Conservation (phyloP, 2,888 invertebrate species). For the Nomada lathburiana region DNA sequence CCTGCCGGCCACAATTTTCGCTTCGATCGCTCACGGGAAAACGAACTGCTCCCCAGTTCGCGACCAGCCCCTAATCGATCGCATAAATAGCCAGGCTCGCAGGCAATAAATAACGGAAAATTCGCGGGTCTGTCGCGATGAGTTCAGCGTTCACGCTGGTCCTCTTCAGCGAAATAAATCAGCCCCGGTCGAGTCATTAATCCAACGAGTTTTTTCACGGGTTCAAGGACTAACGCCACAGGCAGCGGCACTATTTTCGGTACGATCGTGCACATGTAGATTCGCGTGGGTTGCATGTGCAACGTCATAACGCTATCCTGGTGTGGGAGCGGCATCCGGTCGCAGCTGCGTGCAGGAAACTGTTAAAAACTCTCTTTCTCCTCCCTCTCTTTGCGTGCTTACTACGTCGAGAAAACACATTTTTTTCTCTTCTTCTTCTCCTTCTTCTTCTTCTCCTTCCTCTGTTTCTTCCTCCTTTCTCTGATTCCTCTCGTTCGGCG, state of each 20-base stretch:
- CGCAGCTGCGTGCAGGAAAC: conserved; percentile 76
- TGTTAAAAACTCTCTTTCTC: conserved; percentile 71
- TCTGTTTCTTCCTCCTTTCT: not conserved
- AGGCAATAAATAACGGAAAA: conserved; percentile 46
- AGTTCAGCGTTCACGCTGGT: conserved; percentile 7
- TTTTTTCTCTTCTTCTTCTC: not conserved
- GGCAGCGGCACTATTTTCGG: conserved; percentile 72
- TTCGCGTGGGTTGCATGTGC: conserved; percentile 72
- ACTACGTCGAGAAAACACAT: conserved; percentile 39
- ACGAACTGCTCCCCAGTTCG: not conserved
- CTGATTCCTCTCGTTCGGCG: not conserved
- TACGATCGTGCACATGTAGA: conserved; percentile 66
- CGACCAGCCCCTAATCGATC: not conserved
- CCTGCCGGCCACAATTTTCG: not conserved
- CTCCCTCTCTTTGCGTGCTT: conserved; percentile 3
- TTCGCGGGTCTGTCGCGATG: conserved; percentile 36
- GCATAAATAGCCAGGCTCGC: conserved; percentile 20
- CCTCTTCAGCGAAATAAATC: conserved; percentile 57
- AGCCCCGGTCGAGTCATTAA: conserved; percentile 61
- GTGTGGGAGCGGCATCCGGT: conserved; percentile 75
- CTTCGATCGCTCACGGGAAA: not conserved
- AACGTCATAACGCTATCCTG: conserved; percentile 61
- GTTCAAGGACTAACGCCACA: conserved; percentile 72
- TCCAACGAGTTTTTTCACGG: conserved; percentile 66
- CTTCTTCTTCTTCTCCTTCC: not conserved